Evolutionary conservation across 2,113 vertebrate species (phyloP).

Genomic region (Ceyx melanurus): DNA sequence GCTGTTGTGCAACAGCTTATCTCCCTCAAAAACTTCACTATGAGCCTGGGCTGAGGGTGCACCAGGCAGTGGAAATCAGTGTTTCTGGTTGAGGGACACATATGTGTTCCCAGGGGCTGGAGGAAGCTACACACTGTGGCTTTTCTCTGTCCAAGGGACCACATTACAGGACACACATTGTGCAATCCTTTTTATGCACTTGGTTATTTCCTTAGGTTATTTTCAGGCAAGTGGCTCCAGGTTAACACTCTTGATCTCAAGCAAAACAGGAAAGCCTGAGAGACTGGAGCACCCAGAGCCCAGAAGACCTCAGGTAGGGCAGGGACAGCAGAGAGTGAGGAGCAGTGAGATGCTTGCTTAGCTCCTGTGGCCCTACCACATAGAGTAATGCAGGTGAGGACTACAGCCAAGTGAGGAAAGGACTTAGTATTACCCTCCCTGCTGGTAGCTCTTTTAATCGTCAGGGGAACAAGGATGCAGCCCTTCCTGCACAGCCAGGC

Average conservation of each 20-base stretch:
- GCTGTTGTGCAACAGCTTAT: not conserved
- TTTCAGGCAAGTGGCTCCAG: not conserved
- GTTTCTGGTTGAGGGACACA: rapidly evolving
- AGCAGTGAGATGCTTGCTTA: rapidly evolving
- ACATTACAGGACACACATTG: not conserved
- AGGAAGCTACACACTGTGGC: not conserved
- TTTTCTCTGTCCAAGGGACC: not conserved
- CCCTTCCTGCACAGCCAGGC: not conserved
- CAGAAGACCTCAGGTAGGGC: not conserved
- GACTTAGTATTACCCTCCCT: not conserved
- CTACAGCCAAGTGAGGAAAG: rapidly evolving
- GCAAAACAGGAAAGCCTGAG: not conserved
- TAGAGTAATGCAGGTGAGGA: not conserved
- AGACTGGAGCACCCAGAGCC: rapidly evolving
- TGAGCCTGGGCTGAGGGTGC: not conserved
- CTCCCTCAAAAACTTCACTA: not conserved
- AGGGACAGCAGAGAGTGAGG: not conserved
- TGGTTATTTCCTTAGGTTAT: not conserved
- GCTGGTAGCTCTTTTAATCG: not conserved
- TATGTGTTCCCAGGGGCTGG: not conserved
- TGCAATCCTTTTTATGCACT: not conserved
- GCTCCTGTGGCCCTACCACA: not conserved
- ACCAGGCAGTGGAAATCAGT: not conserved
- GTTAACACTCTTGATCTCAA: not conserved
- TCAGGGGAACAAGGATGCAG: not conserved